Conservation (phyloP, 2,113 vertebrate species). For the Lepus americanus region DNA sequence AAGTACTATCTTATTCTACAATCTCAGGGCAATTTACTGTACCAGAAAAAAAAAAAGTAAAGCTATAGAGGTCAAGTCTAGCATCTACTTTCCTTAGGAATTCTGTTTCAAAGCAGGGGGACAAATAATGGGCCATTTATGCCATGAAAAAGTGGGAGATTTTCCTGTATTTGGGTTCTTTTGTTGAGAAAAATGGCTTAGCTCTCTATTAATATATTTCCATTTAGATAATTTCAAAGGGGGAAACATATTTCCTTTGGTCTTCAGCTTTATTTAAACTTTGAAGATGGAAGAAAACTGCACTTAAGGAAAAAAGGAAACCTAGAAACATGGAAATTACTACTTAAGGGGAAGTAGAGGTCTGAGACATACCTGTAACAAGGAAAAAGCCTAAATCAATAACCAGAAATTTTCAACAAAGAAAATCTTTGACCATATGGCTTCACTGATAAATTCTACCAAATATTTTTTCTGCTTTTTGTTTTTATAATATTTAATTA, state of each 20-base stretch:
- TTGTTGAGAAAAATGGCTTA: not conserved
- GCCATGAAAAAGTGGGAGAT: not conserved
- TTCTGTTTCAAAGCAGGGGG: conserved; percentile 3
- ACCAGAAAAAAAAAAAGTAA: not conserved
- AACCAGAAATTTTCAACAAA: not conserved
- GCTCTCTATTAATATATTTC: not conserved
- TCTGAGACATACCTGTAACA: not conserved
- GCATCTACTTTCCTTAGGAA: not conserved
- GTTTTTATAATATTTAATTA: no score
- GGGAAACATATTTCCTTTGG: not conserved
- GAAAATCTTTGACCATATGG: not conserved
- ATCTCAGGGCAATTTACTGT: not conserved
- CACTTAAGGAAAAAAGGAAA: conserved; percentile 9
- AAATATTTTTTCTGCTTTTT: not conserved
- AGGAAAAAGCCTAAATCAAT: not conserved
- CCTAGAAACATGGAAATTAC: not conserved
- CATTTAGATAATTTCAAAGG: conserved; percentile 23
- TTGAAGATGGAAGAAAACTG: not conserved
- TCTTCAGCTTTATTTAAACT: conserved; percentile 38
- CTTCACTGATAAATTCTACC: not conserved
- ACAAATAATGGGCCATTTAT: not conserved
- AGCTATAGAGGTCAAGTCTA: not conserved
- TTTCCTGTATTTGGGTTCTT: conserved; percentile 24
- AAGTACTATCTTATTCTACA: not conserved
- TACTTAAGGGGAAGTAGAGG: not conserved